Evolutionary conservation across 2,888 invertebrate species (phyloP), one percentile per base, ranked within the genome.

Genomic region (Drosophila eohydei): DNA sequence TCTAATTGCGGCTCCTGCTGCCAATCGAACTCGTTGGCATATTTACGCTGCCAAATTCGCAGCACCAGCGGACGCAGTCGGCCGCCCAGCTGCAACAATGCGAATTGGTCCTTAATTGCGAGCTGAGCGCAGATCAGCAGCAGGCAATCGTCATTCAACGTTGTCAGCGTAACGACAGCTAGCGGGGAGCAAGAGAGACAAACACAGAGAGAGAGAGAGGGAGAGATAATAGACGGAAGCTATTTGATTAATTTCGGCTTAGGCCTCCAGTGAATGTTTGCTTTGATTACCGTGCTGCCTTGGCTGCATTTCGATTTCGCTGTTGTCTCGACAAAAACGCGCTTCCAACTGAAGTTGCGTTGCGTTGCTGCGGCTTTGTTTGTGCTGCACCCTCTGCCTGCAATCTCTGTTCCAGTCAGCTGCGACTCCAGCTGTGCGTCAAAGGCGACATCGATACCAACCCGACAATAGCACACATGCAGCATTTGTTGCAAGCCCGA

Each of bases 131-230:
- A 87, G 70, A 87, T 89, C 57, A 89, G 41, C 52, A 82, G 50
- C 63, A 87, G 71, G 50, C 87, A 89, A 68, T 87, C 86, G 36
- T 87, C 88, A 58, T 87, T 79, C 36, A 87, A 70, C 14, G 51
- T 64, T 44, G 75, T 77, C 60, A 83, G 63, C 41, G 67, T 38
- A 12, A 46, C 28, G 21, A 40, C 5, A 5, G 48, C 48, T 62
- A 30, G 11, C 3, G 2, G n/a, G 14, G 46, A 14, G 30, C n/a
- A 2, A 21, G 2, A 9, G 16, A 41, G 4, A 41, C 5, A 16
- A 21, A 16, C 9, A 26, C 1, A 44, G 44, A 28, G 16, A 11
- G 43, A 4, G 8, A 41, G n/a, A n/a, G 46, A 30, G 8, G 6
- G 46, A 32, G 2, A 48, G 50, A 16, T 9, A 32, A 4, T 30